Evolutionary conservation across 1,140 invertebrate genomes (phyloP).

Genomic region (Tenebrio molitor): DNA sequence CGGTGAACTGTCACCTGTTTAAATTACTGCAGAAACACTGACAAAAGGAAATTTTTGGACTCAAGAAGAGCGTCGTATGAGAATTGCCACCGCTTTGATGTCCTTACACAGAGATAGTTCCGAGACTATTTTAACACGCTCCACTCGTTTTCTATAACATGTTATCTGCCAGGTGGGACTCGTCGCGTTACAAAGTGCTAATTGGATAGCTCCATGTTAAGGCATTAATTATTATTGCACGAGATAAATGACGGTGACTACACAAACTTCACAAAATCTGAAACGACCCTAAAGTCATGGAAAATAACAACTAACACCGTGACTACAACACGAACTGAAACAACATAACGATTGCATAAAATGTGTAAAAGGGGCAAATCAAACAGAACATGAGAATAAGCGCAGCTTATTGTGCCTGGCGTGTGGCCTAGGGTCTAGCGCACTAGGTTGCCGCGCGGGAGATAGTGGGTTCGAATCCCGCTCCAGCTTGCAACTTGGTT

Average conservation of each 20-base stretch:
- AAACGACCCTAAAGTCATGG: too few species aligned
- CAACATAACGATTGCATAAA: too few species aligned
- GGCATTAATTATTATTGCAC: constrained; percentile 21
- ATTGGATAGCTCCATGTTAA: neutral
- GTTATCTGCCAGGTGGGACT: too few species aligned
- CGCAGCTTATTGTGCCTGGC: too few species aligned
- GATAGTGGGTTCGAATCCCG: too few species aligned
- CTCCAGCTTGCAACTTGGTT: too few species aligned
- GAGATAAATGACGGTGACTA: too few species aligned
- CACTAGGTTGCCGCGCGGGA: too few species aligned
- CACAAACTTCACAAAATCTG: too few species aligned
- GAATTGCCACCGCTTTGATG: constrained; percentile 17
- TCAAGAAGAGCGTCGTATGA: neutral
- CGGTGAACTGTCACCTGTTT: neutral
- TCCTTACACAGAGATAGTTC: constrained; percentile 8
- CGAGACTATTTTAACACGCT: constrained; percentile 22
- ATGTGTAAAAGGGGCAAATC: neutral
- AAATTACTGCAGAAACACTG: constrained; percentile 17
- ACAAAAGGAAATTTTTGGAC: constrained; percentile 4
- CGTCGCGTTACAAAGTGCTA: constrained; percentile 1
- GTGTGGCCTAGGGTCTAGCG: too few species aligned
- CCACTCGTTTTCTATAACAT: neutral
- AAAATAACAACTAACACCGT: too few species aligned
- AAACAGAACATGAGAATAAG: neutral
- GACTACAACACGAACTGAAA: too few species aligned